phyloP scores from a whole-genome alignment of 2,888 invertebrate genomes.

The Oxycera nigricornis region DNA sequence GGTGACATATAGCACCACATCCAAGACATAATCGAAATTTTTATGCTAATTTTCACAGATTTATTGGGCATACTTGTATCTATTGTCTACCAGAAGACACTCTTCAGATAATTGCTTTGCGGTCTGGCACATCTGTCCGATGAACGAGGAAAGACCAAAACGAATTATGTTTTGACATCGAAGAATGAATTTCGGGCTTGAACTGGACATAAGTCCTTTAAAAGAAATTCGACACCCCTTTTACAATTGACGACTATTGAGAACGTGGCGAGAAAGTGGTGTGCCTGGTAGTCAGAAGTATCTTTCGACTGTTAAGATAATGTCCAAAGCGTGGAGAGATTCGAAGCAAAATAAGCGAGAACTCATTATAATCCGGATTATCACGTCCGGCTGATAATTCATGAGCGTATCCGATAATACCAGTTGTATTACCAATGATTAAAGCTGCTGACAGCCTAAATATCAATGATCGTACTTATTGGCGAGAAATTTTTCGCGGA shows the following conservation, averaged over 20 bases:
- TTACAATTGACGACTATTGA: background rate
- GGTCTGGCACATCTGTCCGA: background rate
- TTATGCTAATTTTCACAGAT: constrained; percentile 12
- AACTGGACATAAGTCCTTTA: background rate
- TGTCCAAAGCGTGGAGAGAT: background rate
- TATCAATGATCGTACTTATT: constrained; percentile 6
- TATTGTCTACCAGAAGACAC: background rate
- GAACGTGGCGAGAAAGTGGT: background rate
- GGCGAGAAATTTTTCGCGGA: background rate
- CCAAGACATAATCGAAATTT: constrained; percentile 7
- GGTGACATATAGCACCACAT: constrained; percentile 12
- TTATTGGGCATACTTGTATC: background rate
- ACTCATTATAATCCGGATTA: constrained; percentile 25
- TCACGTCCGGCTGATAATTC: constrained; percentile 1
- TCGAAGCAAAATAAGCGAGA: background rate
- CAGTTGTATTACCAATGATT: constrained; percentile 12
- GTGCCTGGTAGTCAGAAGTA: background rate
- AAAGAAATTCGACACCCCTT: constrained; percentile 20
- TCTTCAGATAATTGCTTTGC: background rate
- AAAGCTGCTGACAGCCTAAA: constrained; percentile 1
- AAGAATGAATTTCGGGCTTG: background rate
- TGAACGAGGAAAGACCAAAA: background rate
- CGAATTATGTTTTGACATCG: constrained; percentile 29
- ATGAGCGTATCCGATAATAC: constrained; percentile 22
- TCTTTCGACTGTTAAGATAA: background rate